These are phyloP conservation scores for Sitodiplosis mosellana DNA, from an alignment of 1,140 invertebrate species.

Conservation along the genomic window DNA sequence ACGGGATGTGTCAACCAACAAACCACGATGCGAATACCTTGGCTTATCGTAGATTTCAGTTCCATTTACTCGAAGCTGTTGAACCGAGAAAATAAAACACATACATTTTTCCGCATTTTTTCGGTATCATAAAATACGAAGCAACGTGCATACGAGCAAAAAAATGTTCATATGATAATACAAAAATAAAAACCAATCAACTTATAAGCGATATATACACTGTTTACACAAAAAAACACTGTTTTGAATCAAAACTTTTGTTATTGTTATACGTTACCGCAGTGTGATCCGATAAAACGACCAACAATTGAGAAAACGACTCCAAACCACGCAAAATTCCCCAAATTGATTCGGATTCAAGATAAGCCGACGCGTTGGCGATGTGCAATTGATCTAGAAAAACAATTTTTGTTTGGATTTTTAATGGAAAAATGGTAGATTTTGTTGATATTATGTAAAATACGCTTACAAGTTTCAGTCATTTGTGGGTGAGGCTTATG, in stretches of 20 bases:
- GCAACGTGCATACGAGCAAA: too few species aligned
- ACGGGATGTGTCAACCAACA: conserved; percentile 66
- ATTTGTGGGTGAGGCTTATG: conserved; percentile 38
- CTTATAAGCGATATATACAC: too few species aligned
- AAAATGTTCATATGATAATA: too few species aligned
- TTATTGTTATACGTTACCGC: conserved; percentile 19
- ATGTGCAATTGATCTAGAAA: conserved; percentile 9
- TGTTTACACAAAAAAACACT: too few species aligned
- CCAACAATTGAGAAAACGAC: conserved; percentile 54
- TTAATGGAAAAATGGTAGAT: not conserved
- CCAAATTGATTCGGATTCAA: conserved; percentile 42
- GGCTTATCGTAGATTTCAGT: conserved; percentile 51
- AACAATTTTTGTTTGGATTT: conserved; percentile 9
- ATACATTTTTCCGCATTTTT: too few species aligned
- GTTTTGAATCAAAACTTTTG: too few species aligned
- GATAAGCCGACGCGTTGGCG: conserved; percentile 9
- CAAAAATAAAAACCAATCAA: not conserved
- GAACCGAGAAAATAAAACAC: not conserved
- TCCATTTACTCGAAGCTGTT: conserved; percentile 29
- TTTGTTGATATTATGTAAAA: too few species aligned
- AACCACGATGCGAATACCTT: conserved; percentile 51
- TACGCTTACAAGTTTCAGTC: conserved; percentile 51
- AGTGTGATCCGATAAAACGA: conserved; percentile 24
- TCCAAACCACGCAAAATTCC: conserved; percentile 59
- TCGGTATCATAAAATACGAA: too few species aligned